Conservation (phyloP, 2,113 vertebrate genomes). For the Apus apus region DNA sequence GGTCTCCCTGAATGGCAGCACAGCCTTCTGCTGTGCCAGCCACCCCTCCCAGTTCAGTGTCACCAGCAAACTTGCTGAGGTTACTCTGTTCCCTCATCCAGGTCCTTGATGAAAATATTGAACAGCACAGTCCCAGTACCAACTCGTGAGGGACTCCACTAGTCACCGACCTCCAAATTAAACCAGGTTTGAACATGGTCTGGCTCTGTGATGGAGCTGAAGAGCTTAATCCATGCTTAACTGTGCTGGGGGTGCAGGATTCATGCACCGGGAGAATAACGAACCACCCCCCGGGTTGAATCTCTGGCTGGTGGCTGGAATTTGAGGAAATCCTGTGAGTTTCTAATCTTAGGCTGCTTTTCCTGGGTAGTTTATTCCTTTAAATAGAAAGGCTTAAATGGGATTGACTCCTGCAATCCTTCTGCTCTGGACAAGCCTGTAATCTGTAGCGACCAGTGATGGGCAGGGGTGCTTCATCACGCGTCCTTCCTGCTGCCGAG, state of each 20-base stretch:
- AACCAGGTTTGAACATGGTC: neutral
- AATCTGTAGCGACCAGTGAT: neutral
- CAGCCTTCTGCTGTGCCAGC: too few species aligned
- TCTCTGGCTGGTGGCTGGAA: neutral
- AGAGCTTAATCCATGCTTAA: neutral
- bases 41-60: too few species aligned
- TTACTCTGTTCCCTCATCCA: too few species aligned
- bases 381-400: constrained; percentile 63
- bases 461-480: neutral
- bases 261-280: neutral
- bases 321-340: constrained; percentile 53
- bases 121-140: too few species aligned
- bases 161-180: neutral
- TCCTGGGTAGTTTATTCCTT: constrained; percentile 40
- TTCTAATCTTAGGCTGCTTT: constrained; percentile 58
- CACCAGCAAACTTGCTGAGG: too few species aligned
- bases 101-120: too few species aligned
- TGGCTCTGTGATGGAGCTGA: neutral
- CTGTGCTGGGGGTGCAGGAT: neutral
- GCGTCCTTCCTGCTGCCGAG: neutral
- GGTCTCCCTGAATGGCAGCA: too few species aligned
- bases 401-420: constrained; percentile 53
- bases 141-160: too few species aligned
- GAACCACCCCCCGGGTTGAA: rapidly evolving
- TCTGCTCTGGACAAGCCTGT: neutral